These are phyloP conservation scores for Tenebrosternarchus preto DNA, from an alignment of 2,113 vertebrate species.

Conservation along the genomic window DNA sequence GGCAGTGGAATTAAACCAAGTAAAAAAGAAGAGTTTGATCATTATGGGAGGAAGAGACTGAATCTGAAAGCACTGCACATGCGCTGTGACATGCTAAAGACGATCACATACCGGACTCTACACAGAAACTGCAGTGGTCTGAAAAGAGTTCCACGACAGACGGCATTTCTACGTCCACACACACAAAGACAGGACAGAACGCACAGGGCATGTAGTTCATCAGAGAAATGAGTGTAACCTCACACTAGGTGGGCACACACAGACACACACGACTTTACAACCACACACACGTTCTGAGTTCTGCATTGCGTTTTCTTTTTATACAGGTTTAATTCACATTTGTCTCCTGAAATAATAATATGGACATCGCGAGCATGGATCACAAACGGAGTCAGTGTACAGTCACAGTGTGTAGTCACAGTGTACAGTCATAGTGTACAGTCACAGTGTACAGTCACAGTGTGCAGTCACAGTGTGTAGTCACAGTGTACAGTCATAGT, in stretches of 20 bases:
- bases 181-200: constrained; percentile 69
- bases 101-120: constrained; percentile 81
- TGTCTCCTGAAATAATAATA: constrained; percentile 35
- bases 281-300: neutral
- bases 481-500: too few species aligned
- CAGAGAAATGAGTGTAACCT: constrained; percentile 42
- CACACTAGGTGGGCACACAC: constrained; percentile 33
- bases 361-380: neutral
- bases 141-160: constrained; percentile 79
- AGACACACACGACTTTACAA: neutral
- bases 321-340: constrained; percentile 5
- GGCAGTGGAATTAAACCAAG: constrained; percentile 3
- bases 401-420: too few species aligned
- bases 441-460: too few species aligned
- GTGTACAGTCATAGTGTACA: too few species aligned
- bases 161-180: constrained; percentile 74
- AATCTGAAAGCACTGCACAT: constrained; percentile 62
- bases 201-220: constrained; percentile 57
- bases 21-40: constrained; percentile 5
- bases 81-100: constrained; percentile 65
- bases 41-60: constrained; percentile 49
- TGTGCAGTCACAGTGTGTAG: too few species aligned
- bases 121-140: constrained; percentile 76
- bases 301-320: neutral
- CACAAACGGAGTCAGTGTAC: neutral